Conservation (phyloP, 1,140 invertebrate genomes). For the Rhyacophila brunnea region DNA sequence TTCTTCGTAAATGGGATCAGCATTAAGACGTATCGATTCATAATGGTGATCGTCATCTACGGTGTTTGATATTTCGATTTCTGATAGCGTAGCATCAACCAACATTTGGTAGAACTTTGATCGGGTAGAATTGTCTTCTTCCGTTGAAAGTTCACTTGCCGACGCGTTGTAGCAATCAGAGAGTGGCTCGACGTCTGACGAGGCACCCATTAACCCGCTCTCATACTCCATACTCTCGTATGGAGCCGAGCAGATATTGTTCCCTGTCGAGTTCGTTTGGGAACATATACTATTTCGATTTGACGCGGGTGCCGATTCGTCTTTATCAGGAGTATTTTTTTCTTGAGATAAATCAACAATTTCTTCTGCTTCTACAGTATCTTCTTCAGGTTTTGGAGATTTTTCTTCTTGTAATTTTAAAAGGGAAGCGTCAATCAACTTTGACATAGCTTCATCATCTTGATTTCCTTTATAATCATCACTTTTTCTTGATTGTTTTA, state of each 20-base stretch:
- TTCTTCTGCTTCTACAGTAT: slow-evolving; percentile 12
- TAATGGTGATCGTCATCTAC: slow-evolving; percentile 70
- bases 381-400: slow-evolving; percentile 31
- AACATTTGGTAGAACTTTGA: slow-evolving; percentile 69
- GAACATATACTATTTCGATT: slow-evolving; percentile 13
- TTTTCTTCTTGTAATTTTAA: slow-evolving; percentile 54
- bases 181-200: slow-evolving; percentile 53
- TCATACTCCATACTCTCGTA: slow-evolving; percentile 59
- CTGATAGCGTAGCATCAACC: slow-evolving; percentile 62
- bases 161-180: slow-evolving; percentile 69
- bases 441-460: slow-evolving; percentile 59
- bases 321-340: slow-evolving; percentile 9
- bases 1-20: slow-evolving; percentile 88
- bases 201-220: slow-evolving; percentile 50
- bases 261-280: slow-evolving; percentile 16
- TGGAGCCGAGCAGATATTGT: slow-evolving; percentile 54
- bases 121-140: slow-evolving; percentile 59
- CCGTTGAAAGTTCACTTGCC: slow-evolving; percentile 59
- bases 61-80: slow-evolving; percentile 60
- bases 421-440: slow-evolving; percentile 58
- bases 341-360: not conserved
- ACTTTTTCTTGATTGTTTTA: slow-evolving; percentile 56
- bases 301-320: slow-evolving; percentile 26
- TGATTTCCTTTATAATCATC: slow-evolving; percentile 53
- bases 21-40: slow-evolving; percentile 70